phyloP scores from a whole-genome alignment of 2,888 invertebrate genomes.

The Andricus quercusramuli region DNA sequence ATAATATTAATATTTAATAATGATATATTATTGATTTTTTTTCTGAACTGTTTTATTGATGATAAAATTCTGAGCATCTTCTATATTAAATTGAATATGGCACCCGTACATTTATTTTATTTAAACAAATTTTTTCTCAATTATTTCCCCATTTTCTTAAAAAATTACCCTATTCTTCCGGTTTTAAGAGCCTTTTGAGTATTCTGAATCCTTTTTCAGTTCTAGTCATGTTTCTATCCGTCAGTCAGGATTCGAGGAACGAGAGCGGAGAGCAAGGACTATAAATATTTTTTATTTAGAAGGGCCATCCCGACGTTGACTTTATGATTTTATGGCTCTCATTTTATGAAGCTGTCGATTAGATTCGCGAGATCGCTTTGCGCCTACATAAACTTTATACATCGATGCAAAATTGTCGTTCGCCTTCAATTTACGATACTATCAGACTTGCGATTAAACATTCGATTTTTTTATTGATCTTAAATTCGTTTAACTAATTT shows the following conservation, averaged over 20 bases:
- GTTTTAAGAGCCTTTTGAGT: too few species aligned
- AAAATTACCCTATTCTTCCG: too few species aligned
- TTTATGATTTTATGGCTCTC: slow-evolving; percentile 76
- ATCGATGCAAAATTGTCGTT: slow-evolving; percentile 55
- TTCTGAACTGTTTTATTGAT: too few species aligned
- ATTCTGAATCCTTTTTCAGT: neutral
- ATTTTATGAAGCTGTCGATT: slow-evolving; percentile 78
- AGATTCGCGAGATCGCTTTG: slow-evolving; percentile 65
- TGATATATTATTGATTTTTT: too few species aligned
- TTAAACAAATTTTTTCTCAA: too few species aligned
- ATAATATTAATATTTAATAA: too few species aligned
- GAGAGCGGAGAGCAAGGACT: slow-evolving; percentile 48
- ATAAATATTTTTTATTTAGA: slow-evolving; percentile 66
- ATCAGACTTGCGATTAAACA: slow-evolving; percentile 55
- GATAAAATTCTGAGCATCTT: too few species aligned
- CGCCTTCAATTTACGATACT: slow-evolving; percentile 51
- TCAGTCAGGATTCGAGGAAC: slow-evolving; percentile 1
- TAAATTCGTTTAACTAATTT: slow-evolving; percentile 57
- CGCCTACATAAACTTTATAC: slow-evolving; percentile 58
- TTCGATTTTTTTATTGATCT: slow-evolving; percentile 51
- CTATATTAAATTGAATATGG: too few species aligned
- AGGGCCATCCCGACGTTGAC: slow-evolving; percentile 68
- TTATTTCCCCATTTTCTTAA: too few species aligned
- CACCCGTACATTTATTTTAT: too few species aligned
- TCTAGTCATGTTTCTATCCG: neutral